These are phyloP conservation scores for Bombycilla garrulus DNA, from an alignment of 2,113 vertebrate genomes.

Conservation along the genomic window DNA sequence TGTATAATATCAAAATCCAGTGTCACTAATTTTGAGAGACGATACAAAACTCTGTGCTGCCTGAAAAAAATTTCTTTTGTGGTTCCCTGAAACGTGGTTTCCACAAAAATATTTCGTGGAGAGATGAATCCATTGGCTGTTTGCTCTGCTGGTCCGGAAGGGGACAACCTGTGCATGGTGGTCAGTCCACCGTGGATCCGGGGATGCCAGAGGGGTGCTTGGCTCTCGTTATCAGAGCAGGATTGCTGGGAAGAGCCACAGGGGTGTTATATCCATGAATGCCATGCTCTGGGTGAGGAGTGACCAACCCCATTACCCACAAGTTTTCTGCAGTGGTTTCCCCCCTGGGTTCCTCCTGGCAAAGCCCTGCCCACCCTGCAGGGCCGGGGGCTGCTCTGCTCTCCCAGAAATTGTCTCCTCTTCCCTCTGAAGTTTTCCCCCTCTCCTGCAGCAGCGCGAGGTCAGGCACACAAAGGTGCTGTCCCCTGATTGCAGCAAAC, in stretches of 20 bases:
- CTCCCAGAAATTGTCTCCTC: conserved; percentile 34
- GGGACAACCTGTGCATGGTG: rapidly evolving
- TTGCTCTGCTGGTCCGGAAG: not conserved
- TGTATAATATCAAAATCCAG: not conserved
- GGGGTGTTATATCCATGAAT: rapidly evolving
- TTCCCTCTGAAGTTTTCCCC: conserved; percentile 64
- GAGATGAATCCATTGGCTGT: rapidly evolving
- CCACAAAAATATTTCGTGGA: not conserved
- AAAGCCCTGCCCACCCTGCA: not conserved
- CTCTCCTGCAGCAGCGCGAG: conserved; percentile 58
- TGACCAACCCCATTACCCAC: rapidly evolving
- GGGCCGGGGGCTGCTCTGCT: not conserved
- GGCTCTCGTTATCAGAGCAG: rapidly evolving
- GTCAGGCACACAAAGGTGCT: conserved; percentile 79
- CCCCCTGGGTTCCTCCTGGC: not conserved
- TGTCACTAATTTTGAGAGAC: not conserved
- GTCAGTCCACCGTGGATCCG: rapidly evolving
- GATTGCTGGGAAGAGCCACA: rapidly evolving
- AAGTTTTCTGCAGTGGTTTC: rapidly evolving
- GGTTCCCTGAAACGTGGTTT: not conserved
- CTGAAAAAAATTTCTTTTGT: not conserved
- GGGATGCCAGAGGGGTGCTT: not conserved
- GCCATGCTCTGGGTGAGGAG: rapidly evolving
- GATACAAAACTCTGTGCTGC: not conserved
- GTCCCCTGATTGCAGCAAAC: conserved; percentile 77